Evolutionary conservation across 2,113 vertebrate genomes (phyloP).

Genomic region (Hyperopisus bebe): DNA sequence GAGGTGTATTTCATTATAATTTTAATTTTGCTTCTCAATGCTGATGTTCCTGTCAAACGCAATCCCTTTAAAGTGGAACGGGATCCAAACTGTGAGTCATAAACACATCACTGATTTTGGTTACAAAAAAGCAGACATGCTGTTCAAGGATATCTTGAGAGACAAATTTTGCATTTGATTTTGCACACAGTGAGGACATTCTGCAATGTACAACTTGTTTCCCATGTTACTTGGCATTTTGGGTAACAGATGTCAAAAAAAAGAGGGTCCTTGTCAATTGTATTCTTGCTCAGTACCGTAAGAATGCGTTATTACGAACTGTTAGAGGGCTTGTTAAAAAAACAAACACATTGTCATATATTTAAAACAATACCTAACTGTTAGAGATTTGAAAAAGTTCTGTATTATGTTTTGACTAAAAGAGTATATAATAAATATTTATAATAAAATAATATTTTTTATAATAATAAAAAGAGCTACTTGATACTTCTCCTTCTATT

Average conservation of each 20-base stretch:
- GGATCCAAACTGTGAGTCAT: conserved; percentile 2
- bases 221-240: not conserved
- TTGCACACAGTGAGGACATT: not conserved
- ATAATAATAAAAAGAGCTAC: not conserved
- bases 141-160: not conserved
- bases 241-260: conserved; percentile 5
- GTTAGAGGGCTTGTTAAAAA: not conserved
- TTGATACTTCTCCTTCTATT: not conserved
- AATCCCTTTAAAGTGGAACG: not conserved
- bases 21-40: not conserved
- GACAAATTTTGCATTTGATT: not conserved
- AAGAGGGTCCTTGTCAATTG: not conserved
- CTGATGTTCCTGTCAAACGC: conserved; percentile 13
- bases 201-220: not conserved
- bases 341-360: not conserved
- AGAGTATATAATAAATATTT: not conserved
- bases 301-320: not conserved
- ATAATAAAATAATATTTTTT: not conserved
- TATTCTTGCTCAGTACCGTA: not conserved
- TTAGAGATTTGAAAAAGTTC: not conserved
- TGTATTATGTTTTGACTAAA: not conserved
- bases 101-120: not conserved
- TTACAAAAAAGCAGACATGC: not conserved
- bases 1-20: not conserved
- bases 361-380: not conserved